phyloP scores from a whole-genome alignment of 2,888 invertebrate genomes.

The Matsumyia berberina region DNA sequence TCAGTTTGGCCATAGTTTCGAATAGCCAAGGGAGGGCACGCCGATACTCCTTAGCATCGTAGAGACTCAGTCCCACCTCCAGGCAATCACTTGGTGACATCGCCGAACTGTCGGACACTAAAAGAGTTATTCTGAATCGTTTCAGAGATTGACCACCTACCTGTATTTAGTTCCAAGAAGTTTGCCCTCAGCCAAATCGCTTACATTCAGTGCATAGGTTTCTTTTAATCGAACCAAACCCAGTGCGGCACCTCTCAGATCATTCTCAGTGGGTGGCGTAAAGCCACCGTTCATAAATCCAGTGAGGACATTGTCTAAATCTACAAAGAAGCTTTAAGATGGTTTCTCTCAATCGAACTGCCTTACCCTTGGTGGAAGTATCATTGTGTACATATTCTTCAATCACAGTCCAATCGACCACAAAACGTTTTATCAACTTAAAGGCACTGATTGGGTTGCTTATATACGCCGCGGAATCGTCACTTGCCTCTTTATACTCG shows the following conservation, averaged over 20 bases:
- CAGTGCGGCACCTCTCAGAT: conserved; percentile 95
- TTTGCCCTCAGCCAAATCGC: conserved; percentile 91
- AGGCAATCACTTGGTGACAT: conserved; percentile 79
- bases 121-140: neutral
- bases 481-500: neutral
- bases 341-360: neutral
- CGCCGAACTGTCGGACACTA: conserved; percentile 35
- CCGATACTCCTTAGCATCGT: conserved; percentile 53
- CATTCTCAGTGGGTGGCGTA: conserved; percentile 90
- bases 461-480: conserved; percentile 86
- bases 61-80: conserved; percentile 76
- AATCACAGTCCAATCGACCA: conserved; percentile 89
- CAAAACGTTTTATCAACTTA: conserved; percentile 94
- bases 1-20: conserved; percentile 61
- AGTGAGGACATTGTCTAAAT: neutral
- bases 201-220: conserved; percentile 93
- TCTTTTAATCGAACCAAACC: conserved; percentile 95
- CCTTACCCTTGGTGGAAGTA: no score
- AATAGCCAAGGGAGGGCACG: conserved; percentile 79
- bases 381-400: conserved; percentile 7
- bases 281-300: neutral
- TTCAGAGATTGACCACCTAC: conserved; percentile 78
- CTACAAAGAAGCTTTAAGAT: neutral
- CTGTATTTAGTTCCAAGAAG: conserved; percentile 91
- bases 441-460: conserved; percentile 96